These are phyloP conservation scores for Callitettix versicolor DNA, from an alignment of 1,140 invertebrate genomes.

Conservation along the genomic window DNA sequence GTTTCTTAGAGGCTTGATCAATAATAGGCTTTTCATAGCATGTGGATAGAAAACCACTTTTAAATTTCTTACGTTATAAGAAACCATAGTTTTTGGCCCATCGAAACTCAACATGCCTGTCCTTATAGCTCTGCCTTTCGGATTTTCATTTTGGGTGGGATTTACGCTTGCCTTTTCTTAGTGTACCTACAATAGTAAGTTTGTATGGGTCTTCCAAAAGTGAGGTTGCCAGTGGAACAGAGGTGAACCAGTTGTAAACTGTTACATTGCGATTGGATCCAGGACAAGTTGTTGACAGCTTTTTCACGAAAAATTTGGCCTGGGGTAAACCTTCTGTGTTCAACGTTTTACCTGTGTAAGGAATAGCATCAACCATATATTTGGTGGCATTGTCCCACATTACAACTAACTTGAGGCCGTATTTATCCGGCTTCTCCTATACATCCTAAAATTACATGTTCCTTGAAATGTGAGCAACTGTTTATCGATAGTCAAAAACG, in stretches of 20 bases:
- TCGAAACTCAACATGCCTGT: slow-evolving; percentile 22
- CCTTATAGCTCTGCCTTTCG: slow-evolving; percentile 3
- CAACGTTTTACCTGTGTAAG: slow-evolving; percentile 30
- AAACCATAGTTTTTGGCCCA: slow-evolving; percentile 18
- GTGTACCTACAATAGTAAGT: slow-evolving; percentile 25
- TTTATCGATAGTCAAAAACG: slow-evolving; percentile 31
- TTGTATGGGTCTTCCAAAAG: slow-evolving; percentile 18
- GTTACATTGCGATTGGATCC: slow-evolving; percentile 29
- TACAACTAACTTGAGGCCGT: slow-evolving; percentile 34
- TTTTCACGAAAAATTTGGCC: slow-evolving; percentile 24
- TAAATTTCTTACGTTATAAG: slow-evolving; percentile 20
- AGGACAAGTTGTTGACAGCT: slow-evolving; percentile 19
- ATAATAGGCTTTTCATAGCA: slow-evolving; percentile 15
- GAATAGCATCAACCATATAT: slow-evolving; percentile 30
- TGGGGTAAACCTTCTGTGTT: slow-evolving; percentile 6
- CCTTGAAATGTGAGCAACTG: slow-evolving; percentile 30
- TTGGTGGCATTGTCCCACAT: slow-evolving; percentile 28
- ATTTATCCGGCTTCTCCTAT: slow-evolving; percentile 25
- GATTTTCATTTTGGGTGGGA: slow-evolving; percentile 16
- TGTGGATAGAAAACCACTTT: slow-evolving; percentile 18
- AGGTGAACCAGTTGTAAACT: slow-evolving; percentile 29
- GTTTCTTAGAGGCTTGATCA: slow-evolving; percentile 22
- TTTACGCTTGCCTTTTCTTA: slow-evolving; percentile 27
- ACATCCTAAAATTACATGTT: slow-evolving; percentile 31
- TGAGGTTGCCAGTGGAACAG: slow-evolving; percentile 16